phyloP scores from a whole-genome alignment of 53 echinoderm and acorn worm genomes.

The Astropecten irregularis region DNA sequence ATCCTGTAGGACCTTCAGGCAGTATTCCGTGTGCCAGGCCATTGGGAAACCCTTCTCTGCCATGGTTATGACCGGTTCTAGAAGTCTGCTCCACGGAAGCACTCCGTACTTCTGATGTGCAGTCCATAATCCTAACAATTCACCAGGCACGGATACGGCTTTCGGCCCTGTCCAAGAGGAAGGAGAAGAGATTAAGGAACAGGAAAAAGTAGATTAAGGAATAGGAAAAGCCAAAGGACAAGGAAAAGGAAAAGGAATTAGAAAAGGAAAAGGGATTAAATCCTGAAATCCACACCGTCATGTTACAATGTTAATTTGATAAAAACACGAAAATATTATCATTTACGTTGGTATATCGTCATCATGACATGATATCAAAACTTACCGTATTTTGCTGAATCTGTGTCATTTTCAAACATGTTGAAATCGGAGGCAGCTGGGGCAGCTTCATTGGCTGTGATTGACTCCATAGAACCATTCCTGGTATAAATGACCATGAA shows the following conservation, averaged over 20 bases:
- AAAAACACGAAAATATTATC: no score
- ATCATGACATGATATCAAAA: no score
- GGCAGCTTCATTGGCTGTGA: constrained; percentile 61
- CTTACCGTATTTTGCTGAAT: constrained; percentile 63
- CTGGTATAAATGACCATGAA: constrained; percentile 69
- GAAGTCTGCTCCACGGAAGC: constrained; percentile 19
- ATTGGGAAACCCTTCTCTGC: constrained; percentile 38
- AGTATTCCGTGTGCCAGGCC: constrained; percentile 25
- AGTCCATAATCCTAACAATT: constrained; percentile 40
- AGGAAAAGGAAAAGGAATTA: no score
- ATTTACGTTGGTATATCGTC: no score
- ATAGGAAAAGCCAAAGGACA: no score
- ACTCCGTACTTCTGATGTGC: constrained; percentile 43
- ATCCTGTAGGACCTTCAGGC: constrained; percentile 17
- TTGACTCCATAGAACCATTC: neutral
- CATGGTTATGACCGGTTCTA: constrained; percentile 27
- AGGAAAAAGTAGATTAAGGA: no score
- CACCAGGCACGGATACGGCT: constrained; percentile 29
- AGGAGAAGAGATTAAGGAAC: no score
- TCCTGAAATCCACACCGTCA: no score
- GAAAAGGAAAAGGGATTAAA: no score
- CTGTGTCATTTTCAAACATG: constrained; percentile 58
- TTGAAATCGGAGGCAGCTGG: constrained; percentile 51
- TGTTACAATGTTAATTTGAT: no score
- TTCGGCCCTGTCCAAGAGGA: no score